Base-by-base conservation (phyloP, 2,797 vertebrate genomes). In the Anguilla pacifica region DNA sequence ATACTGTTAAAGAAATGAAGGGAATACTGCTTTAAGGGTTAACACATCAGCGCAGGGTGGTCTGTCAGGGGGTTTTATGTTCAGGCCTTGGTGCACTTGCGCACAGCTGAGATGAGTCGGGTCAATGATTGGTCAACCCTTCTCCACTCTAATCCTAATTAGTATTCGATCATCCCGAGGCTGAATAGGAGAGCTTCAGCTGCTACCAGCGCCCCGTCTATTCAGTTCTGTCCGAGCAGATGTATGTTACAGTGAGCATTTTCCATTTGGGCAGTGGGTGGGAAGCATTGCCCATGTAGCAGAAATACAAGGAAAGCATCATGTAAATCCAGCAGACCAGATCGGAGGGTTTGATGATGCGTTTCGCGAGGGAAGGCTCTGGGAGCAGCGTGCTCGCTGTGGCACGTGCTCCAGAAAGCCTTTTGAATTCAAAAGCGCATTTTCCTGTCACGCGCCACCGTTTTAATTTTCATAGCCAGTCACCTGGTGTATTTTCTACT, bases 111-210 rank as follows among this genome's bases (percentile, higher is more conserved):
- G 84, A 39, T 43, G 64, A 86, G 31, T 9, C 19, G 79, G 85
- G 86, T 81, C 72, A 85, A 85, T 28, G 53, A 43, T 72, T 87
- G 39, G 25, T 64, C 87, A 88, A 31, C 7, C n/a, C 79, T n/a
- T 85, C 59, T 49, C 55, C 17, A 72, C 81, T 85, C 2, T 59
- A 86, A 81, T 81, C 31, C 31, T 84, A 89, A 74, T 85, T 87
- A 85, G 31, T 83, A 72, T 43, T 22, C 61, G 61, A 43, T 83
- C 61, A 70, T 22, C 64, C 86, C 2, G n/a, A 39, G 70, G 72
- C 49, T n/a, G 51, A 86, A 59, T 43, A 57, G 31, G 7, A 86
- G 67, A 86, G 51, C 85, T 86, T 70, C 46, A 70, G 70, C 86
- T 86, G 86, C 70, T 55, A 39, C 25, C 85, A 57, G 28, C 0